phyloP scores from a whole-genome alignment of 2,113 vertebrate genomes.

The Empidonax alnorum region DNA sequence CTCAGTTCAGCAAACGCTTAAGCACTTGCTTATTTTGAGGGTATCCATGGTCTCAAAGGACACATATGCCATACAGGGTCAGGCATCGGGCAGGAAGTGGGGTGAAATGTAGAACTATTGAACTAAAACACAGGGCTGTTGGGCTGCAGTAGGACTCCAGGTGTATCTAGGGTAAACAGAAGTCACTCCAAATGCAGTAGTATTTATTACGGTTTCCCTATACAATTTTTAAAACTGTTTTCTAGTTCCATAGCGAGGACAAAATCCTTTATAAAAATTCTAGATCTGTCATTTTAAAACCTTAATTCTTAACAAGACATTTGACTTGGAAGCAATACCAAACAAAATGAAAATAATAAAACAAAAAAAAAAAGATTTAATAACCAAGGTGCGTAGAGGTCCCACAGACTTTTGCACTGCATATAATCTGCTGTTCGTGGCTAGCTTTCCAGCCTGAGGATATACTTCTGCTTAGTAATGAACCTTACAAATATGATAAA shows the following conservation, averaged over 20 bases:
- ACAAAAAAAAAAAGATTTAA: neutral
- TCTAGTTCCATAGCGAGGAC: neutral
- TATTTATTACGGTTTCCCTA: neutral
- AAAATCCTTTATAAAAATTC: neutral
- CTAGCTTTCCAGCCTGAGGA: neutral
- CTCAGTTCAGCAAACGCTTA: neutral
- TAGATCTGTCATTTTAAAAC: neutral
- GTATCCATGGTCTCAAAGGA: neutral
- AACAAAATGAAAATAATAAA: neutral
- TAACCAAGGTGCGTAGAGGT: neutral
- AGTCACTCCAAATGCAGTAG: neutral
- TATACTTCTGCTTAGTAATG: neutral
- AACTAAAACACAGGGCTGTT: neutral
- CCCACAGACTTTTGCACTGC: neutral
- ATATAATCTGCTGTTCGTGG: neutral
- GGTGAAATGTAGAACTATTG: neutral
- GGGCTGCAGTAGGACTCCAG: neutral
- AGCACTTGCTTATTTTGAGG: neutral
- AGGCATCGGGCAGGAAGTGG: neutral
- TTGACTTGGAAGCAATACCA: neutral
- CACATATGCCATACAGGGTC: neutral
- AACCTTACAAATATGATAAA: neutral
- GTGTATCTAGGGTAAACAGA: neutral
- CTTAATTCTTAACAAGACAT: neutral
- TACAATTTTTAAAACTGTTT: neutral